These are phyloP conservation scores for Idris sp. DNA, from an alignment of 1,140 invertebrate species.

Conservation along the genomic window DNA sequence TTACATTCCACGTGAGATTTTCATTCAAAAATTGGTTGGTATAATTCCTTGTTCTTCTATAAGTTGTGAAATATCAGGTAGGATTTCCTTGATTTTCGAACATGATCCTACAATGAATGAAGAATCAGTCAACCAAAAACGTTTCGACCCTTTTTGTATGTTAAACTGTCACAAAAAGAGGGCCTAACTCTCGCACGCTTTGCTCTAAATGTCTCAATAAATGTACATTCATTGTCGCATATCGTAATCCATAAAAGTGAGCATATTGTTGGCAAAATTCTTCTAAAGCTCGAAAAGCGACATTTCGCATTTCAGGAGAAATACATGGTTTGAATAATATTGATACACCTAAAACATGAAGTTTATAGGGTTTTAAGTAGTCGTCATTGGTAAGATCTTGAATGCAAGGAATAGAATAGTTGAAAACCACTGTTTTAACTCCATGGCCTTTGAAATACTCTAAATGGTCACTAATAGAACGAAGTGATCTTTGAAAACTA, in stretches of 20 bases:
- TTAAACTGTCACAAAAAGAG: too few relatives aligned
- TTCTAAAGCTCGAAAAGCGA: constrained; percentile 9
- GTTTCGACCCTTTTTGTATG: too few relatives aligned
- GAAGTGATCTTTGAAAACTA: constrained; percentile 3
- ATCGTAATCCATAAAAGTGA: constrained; percentile 21
- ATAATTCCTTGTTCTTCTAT: too few relatives aligned
- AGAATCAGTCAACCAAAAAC: too few relatives aligned
- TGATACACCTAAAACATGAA: constrained; percentile 37
- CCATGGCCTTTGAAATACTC: constrained; percentile 21
- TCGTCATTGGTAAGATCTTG: constrained; percentile 14
- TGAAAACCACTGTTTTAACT: constrained; percentile 21
- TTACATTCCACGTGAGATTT: too few relatives aligned
- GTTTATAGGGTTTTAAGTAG: constrained; percentile 48
- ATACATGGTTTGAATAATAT: constrained; percentile 30
- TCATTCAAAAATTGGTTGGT: too few relatives aligned
- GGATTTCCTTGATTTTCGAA: too few relatives aligned
- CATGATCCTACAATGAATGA: too few relatives aligned
- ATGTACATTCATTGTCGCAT: constrained; percentile 47
- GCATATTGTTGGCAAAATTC: constrained; percentile 33
- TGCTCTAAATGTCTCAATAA: constrained; percentile 37
- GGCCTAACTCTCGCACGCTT: constrained; percentile 28
- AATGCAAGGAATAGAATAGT: constrained; percentile 24
- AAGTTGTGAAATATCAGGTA: too few relatives aligned
- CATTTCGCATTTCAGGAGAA: constrained; percentile 24
- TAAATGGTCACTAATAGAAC: constrained; percentile 40